A percentile compares a stretch with the other conserved stretches of the same genome.
phyloP scores from a whole-genome alignment of 2,797 vertebrate species.

The Cetoscarus ocellatus region DNA sequence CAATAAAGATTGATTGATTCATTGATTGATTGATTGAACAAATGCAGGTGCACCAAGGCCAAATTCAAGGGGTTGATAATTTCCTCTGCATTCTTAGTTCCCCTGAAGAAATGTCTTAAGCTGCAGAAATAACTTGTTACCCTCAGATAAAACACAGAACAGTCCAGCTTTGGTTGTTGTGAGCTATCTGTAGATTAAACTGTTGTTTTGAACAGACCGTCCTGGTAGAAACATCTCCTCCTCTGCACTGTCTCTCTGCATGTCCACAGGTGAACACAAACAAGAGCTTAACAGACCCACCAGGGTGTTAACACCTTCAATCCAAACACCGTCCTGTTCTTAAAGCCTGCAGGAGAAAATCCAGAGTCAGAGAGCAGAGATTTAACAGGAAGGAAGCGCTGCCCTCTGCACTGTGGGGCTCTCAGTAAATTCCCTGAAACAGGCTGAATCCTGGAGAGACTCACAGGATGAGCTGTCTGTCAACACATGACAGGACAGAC shows the following conservation, averaged over 20 bases:
- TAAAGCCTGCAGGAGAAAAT: constrained; percentile 54
- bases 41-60: no score
- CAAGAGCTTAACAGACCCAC: constrained; percentile 33
- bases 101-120: no score
- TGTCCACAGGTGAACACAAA: background rate
- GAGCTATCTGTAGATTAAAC: background rate
- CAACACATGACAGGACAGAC: constrained; percentile 24
- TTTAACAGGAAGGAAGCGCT: background rate
- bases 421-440: background rate
- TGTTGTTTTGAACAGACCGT: background rate
- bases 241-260: background rate
- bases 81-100: no score
- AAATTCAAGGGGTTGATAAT: no score
- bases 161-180: no score
- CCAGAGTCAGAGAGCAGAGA: constrained; percentile 29
- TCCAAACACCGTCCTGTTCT: background rate
- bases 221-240: background rate
- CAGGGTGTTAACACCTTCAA: constrained; percentile 26
- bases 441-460: background rate
- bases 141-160: no score
- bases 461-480: constrained; percentile 30
- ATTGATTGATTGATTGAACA: no score
- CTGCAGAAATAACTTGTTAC: no score
- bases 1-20: no score
- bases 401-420: background rate